Percentiles rank a stretch among this genome's conserved stretches.
Conservation (phyloP, 2,113 vertebrate species). For the Amia ocellicauda region DNA sequence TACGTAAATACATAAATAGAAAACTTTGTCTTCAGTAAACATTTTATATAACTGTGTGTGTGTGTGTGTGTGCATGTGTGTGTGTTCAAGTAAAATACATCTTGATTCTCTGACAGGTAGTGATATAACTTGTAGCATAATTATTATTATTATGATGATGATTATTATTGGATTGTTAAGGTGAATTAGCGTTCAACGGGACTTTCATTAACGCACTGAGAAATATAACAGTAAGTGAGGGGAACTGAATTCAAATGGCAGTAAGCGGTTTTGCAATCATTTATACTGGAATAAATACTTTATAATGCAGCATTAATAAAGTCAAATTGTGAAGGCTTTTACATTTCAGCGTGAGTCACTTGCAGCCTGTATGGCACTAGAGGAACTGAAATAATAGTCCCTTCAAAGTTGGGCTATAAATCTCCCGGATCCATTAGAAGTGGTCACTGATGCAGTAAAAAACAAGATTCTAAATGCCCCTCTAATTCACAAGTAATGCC, state of each 20-base stretch:
- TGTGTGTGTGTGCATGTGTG: neutral
- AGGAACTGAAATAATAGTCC: neutral
- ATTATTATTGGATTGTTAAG: constrained; percentile 22
- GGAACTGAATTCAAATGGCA: constrained; percentile 3
- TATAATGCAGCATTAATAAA: no score
- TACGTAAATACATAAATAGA: constrained; percentile 20
- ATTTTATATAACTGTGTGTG: constrained; percentile 8
- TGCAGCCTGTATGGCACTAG: neutral
- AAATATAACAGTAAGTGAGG: neutral
- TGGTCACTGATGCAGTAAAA: constrained; percentile 10
- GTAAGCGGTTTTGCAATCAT: neutral
- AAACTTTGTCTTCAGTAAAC: constrained; percentile 27
- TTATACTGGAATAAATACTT: neutral
- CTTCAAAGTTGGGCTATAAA: neutral
- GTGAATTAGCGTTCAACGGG: neutral
- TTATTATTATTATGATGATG: constrained; percentile 30
- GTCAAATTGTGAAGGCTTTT: constrained; percentile 3
- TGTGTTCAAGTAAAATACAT: constrained; percentile 13
- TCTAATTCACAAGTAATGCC: constrained; percentile 5
- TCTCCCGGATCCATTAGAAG: constrained; percentile 10
- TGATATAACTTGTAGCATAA: no score
- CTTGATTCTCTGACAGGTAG: no score
- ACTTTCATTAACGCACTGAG: neutral
- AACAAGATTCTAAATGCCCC: constrained; percentile 8
- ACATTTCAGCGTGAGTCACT: neutral